Base-by-base conservation (phyloP, 2,113 vertebrate genomes). In the Corydoras sp. region DNA sequence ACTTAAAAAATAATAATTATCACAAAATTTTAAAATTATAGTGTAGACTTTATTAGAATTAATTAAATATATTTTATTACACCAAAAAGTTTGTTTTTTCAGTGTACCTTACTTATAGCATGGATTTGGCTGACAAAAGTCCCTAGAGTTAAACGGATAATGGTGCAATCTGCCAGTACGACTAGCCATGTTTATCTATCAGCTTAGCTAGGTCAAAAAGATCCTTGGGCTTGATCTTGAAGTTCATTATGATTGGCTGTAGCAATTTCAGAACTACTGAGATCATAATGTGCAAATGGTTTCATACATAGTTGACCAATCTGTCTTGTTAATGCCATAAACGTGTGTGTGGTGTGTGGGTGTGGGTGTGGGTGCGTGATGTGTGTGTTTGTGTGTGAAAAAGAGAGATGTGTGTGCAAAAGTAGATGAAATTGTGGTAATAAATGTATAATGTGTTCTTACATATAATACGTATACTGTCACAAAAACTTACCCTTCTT, bases 201-300 rank as follows among this genome's bases (percentile, higher is more conserved):
- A 70, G 77, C 77, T 79, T 79, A 79, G 73, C 56, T 58, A 68
- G 71, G 54, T 51, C 62, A 67, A 55, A 69, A 14, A 76, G 70
- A 73, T 62, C 50, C 18, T 48, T 73, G 67, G 35, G 61, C 71
- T 66, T 70, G 74, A 76, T 62, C 74, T 76, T 62, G 30, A 72
- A 75, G 66, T 76, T 66, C 35, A 66, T 72, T 69, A 72, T 79
- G 58, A 76, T 73, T 76, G 75, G 75, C 65, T 62, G 58, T 64
- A 55, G 54, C 56, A 65, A 65, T 59, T 70, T 65, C 66, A 61
- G 58, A 64, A 54, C 62, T 64, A 31, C 35, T 69, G 50, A 49
- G 74, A 56, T 76, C 66, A 65, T 15, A 35, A 15, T 69, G 77
- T 69, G 65, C 65, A 43, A 43, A 56, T 76, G 73, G 73, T 76